phyloP scores from a whole-genome alignment of 2,797 vertebrate genomes.

The Sardinella longiceps region DNA sequence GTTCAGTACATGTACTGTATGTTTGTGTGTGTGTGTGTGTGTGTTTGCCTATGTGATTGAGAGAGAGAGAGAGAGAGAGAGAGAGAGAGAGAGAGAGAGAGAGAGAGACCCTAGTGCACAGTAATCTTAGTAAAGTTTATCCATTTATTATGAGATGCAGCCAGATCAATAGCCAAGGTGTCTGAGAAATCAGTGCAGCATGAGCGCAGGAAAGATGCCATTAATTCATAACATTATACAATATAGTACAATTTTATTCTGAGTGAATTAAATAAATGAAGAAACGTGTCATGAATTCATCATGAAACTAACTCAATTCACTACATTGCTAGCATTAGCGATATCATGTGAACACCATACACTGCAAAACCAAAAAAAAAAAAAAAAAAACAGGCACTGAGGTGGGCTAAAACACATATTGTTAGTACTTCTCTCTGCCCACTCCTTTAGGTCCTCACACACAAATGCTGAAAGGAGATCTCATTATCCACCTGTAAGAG shows the following conservation, averaged over 20 bases:
- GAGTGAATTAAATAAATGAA: neutral
- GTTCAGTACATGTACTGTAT: constrained; percentile 31
- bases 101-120: neutral
- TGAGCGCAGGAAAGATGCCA: neutral
- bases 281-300: too few species aligned
- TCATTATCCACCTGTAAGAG: too few species aligned
- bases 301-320: neutral
- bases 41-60: neutral
- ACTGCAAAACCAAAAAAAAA: too few species aligned
- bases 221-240: too few species aligned
- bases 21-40: constrained; percentile 44
- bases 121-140: neutral
- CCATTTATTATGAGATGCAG: constrained; percentile 54
- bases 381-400: too few species aligned
- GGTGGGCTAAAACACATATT: too few species aligned
- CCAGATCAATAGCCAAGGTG: constrained; percentile 68
- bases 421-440: too few species aligned
- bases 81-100: neutral
- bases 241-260: neutral
- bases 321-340: neutral
- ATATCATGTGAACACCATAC: too few species aligned
- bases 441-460: too few species aligned
- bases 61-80: neutral
- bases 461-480: too few species aligned
- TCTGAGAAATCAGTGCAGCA: constrained; percentile 67